phyloP scores from a whole-genome alignment of 2,888 invertebrate genomes.

The Oscheius sp. region DNA sequence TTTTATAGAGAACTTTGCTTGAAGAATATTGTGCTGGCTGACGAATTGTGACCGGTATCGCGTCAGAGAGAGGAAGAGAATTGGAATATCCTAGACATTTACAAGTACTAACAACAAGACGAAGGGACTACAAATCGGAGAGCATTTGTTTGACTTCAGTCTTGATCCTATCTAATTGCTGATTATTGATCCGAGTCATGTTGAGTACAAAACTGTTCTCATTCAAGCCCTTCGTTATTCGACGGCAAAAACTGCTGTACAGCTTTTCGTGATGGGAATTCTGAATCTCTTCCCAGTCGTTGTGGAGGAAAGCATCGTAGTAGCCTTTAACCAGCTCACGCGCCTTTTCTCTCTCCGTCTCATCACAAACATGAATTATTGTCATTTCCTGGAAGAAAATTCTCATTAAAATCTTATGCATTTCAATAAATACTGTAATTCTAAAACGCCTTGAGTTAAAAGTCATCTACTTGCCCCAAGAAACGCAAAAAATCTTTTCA shows the following conservation, averaged over 20 bases:
- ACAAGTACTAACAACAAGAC: background rate
- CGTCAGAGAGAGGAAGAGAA: background rate
- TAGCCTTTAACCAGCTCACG: conserved; percentile 35
- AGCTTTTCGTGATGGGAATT: conserved; percentile 39
- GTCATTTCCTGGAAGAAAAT: conserved; percentile 38
- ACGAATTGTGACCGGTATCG: background rate
- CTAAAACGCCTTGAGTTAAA: too few relatives aligned
- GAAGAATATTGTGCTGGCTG: background rate
- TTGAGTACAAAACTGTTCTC: conserved; percentile 44
- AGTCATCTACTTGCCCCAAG: too few relatives aligned
- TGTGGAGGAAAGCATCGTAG: conserved; percentile 39
- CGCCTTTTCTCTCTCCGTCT: conserved; percentile 31
- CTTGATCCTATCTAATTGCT: conserved; percentile 42
- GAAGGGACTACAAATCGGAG: background rate
- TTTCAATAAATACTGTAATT: too few relatives aligned
- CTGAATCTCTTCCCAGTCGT: conserved; percentile 38
- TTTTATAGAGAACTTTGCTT: conserved; percentile 1
- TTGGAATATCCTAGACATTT: conserved; percentile 24
- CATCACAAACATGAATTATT: conserved; percentile 39
- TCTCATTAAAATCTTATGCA: background rate
- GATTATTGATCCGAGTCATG: conserved; percentile 46
- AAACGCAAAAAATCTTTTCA: too few relatives aligned
- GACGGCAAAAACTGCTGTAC: conserved; percentile 47
- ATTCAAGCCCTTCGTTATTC: conserved; percentile 43
- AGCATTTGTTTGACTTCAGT: conserved; percentile 41